These are phyloP conservation scores for Chinchilla lanigera DNA, from an alignment of 2,113 vertebrate species.

Conservation along the genomic window DNA sequence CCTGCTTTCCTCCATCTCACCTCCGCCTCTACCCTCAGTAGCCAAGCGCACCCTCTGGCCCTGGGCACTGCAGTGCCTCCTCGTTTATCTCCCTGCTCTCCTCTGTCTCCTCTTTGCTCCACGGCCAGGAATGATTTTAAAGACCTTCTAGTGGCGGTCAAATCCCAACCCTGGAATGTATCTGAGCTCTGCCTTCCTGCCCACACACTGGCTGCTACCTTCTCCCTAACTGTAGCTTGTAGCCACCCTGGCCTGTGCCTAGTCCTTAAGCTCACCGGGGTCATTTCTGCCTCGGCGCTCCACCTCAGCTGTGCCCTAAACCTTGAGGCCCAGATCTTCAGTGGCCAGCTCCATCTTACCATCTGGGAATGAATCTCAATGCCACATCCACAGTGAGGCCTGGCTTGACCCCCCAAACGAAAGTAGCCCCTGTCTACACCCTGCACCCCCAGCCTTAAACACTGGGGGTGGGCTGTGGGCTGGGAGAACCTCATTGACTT, in stretches of 20 bases:
- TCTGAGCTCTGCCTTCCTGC: neutral
- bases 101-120: neutral
- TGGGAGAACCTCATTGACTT: neutral
- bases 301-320: neutral
- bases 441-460: neutral
- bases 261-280: neutral
- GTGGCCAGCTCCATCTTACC: neutral
- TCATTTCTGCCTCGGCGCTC: neutral
- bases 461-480: neutral
- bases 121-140: neutral
- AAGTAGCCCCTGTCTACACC: neutral
- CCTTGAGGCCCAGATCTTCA: neutral
- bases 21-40: no score
- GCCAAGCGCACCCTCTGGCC: fast-evolving
- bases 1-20: neutral
- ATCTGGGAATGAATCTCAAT: constrained; percentile 32
- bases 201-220: neutral
- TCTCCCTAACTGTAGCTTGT: neutral
- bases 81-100: neutral
- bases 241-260: neutral
- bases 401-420: neutral
- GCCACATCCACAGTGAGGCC: neutral
- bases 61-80: neutral
- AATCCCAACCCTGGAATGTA: neutral
- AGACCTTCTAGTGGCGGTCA: neutral